Evolutionary conservation across 2,797 vertebrate species (phyloP).

Genomic region (Gobio occitaniae): DNA sequence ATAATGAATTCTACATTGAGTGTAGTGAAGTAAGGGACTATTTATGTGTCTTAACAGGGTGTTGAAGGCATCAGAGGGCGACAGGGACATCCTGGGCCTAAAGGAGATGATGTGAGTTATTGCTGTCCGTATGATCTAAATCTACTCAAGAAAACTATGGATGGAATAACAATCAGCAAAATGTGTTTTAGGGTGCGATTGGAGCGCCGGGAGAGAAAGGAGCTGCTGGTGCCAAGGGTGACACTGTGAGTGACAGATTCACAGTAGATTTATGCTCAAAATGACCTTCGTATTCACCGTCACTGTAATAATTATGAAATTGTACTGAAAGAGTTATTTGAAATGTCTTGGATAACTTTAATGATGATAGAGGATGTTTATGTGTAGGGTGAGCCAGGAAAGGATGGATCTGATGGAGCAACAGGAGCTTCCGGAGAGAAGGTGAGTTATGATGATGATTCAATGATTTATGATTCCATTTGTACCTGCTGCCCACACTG

Average conservation of each 20-base stretch:
- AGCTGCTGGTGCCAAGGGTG: conserved; percentile 73
- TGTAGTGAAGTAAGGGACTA: not conserved
- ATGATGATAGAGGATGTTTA: conserved; percentile 2
- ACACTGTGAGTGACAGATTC: conserved; percentile 70
- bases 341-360: not conserved
- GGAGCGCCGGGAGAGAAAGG: conserved; percentile 75
- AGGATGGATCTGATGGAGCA: conserved; percentile 73
- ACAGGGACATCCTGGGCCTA: conserved; percentile 74
- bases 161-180: not conserved
- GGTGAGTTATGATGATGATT: conserved; percentile 61
- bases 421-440: conserved; percentile 75
- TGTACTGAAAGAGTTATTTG: not conserved
- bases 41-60: conserved; percentile 68
- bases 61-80: conserved; percentile 80
- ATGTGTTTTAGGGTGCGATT: conserved; percentile 71
- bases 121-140: not conserved
- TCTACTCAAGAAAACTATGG: not conserved
- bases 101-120: conserved; percentile 78
- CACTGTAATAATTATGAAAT: not conserved
- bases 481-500: not conserved
- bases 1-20: not conserved
- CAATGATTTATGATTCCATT: no score
- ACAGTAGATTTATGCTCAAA: not conserved
- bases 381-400: conserved; percentile 75
- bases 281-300: not conserved